Percentiles rank a stretch among this genome's conserved stretches.
These are phyloP conservation scores for Darwinula stevensoni DNA, from an alignment of 2,888 invertebrate genomes.

Conservation along the genomic window DNA sequence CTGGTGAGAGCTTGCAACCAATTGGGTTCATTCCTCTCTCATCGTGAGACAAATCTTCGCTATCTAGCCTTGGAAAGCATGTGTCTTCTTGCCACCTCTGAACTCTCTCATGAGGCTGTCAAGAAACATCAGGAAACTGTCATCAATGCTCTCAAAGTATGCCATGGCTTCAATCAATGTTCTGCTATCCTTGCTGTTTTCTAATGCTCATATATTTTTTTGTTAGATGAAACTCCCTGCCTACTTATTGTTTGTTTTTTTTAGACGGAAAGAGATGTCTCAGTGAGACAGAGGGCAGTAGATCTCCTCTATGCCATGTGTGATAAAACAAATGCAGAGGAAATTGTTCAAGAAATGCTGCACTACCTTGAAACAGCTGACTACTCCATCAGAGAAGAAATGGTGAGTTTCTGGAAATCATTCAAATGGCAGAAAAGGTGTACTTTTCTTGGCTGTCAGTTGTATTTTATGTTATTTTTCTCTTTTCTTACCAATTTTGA, in stretches of 20 bases:
- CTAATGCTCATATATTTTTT: slow-evolving; percentile 3
- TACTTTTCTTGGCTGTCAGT: background rate
- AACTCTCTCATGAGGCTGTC: slow-evolving; percentile 97
- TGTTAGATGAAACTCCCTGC: background rate
- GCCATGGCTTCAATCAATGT: slow-evolving; percentile 5
- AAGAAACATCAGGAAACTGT: slow-evolving; percentile 99
- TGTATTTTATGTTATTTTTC: too few species aligned
- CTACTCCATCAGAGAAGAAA: slow-evolving; percentile 97
- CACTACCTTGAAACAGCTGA: slow-evolving; percentile 96
- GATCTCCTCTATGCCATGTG: slow-evolving; percentile 99
- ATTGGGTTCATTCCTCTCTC: slow-evolving; percentile 77
- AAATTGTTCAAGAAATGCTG: slow-evolving; percentile 98
- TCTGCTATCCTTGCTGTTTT: too few species aligned
- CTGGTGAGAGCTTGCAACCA: slow-evolving; percentile 95
- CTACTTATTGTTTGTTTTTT: slow-evolving; percentile 10
- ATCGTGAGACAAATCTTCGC: slow-evolving; percentile 82
- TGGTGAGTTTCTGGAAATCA: slow-evolving; percentile 26
- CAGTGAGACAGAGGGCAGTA: slow-evolving; percentile 88
- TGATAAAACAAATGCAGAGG: slow-evolving; percentile 93
- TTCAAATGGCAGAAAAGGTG: background rate
- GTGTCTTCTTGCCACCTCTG: slow-evolving; percentile 95
- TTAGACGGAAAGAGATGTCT: slow-evolving; percentile 92
- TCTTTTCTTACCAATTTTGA: too few species aligned
- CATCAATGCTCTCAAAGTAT: slow-evolving; percentile 75
- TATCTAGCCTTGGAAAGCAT: slow-evolving; percentile 95